phyloP scores from a whole-genome alignment of 2,888 invertebrate genomes.

The Tanytarsus gracilentus region DNA sequence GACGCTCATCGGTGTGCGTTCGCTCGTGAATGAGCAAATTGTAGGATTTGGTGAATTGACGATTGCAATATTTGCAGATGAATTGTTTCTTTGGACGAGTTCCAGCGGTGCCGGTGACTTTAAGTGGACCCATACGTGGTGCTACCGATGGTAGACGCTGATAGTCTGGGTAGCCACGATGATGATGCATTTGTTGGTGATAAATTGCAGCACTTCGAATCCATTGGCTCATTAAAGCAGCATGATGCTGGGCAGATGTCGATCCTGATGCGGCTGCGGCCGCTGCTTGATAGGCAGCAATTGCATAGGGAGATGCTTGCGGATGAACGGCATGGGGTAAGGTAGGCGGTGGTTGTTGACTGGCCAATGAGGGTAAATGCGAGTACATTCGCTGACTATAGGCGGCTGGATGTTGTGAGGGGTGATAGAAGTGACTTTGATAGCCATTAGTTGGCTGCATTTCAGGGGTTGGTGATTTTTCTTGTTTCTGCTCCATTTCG shows the following conservation, averaged over 20 bases:
- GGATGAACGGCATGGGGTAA: conserved; percentile 31
- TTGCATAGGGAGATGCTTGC: conserved; percentile 34
- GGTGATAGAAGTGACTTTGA: conserved; percentile 31
- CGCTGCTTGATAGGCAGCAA: conserved; percentile 32
- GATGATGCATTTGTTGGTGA: conserved; percentile 42
- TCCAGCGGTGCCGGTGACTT: conserved; percentile 50
- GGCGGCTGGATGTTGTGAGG: conserved; percentile 30
- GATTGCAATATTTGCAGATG: conserved; percentile 94
- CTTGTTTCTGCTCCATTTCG: conserved; percentile 14
- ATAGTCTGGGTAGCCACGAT: conserved; percentile 46
- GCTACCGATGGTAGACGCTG: conserved; percentile 44
- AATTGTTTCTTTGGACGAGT: conserved; percentile 73
- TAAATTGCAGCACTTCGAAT: conserved; percentile 61
- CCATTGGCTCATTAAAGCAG: conserved; percentile 64
- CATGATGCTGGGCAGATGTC: conserved; percentile 45
- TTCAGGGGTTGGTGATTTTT: conserved; percentile 32
- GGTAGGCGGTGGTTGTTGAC: conserved; percentile 46
- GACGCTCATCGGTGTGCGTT: conserved; percentile 94
- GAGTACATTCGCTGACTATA: conserved; percentile 33
- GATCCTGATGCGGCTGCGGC: conserved; percentile 40
- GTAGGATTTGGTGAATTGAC: conserved; percentile 97
- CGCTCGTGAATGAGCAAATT: conserved; percentile 94
- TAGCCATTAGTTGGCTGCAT: conserved; percentile 33
- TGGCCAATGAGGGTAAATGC: no score
- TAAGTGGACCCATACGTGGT: conserved; percentile 49